Percentiles rank a stretch among this genome's conserved stretches.
phyloP scores from a whole-genome alignment of 2,888 invertebrate genomes.

The Physocephala rufipes region DNA sequence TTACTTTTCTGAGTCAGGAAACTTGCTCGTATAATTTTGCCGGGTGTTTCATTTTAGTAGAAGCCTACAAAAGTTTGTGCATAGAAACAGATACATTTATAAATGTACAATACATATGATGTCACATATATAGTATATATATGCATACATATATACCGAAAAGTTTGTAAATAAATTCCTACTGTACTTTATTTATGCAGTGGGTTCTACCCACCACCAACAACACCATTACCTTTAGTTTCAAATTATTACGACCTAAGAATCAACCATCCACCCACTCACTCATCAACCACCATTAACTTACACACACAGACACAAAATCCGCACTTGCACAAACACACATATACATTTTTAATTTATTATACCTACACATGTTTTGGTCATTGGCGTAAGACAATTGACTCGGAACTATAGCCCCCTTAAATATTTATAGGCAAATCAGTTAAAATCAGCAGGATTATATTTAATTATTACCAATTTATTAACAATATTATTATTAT shows the following conservation, averaged over 20 bases:
- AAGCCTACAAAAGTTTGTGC: conserved; percentile 1
- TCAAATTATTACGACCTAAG: not conserved
- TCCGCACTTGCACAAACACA: not conserved
- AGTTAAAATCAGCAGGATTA: too few relatives aligned
- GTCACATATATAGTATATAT: not conserved
- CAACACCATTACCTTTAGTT: too few relatives aligned
- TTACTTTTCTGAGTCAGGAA: conserved; percentile 24
- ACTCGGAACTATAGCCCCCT: too few relatives aligned
- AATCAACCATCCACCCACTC: conserved; percentile 6
- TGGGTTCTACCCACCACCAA: conserved; percentile 5
- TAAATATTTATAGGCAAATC: too few relatives aligned
- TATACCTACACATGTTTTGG: conserved; percentile 24
- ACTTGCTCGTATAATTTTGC: conserved; percentile 16
- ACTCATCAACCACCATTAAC: not conserved
- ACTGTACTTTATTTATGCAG: too few relatives aligned
- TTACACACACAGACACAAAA: not conserved
- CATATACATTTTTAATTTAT: conserved; percentile 25
- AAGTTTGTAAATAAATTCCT: too few relatives aligned
- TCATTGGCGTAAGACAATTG: not conserved
- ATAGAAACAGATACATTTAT: conserved; percentile 12
- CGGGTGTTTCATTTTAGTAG: conserved; percentile 31
- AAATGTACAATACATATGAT: not conserved
- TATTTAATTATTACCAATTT: too few relatives aligned
- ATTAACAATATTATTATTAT: too few relatives aligned
- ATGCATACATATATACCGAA: conserved; percentile 1